phyloP scores from a whole-genome alignment of 2,797 vertebrate genomes.

The Danio aesculapii region DNA sequence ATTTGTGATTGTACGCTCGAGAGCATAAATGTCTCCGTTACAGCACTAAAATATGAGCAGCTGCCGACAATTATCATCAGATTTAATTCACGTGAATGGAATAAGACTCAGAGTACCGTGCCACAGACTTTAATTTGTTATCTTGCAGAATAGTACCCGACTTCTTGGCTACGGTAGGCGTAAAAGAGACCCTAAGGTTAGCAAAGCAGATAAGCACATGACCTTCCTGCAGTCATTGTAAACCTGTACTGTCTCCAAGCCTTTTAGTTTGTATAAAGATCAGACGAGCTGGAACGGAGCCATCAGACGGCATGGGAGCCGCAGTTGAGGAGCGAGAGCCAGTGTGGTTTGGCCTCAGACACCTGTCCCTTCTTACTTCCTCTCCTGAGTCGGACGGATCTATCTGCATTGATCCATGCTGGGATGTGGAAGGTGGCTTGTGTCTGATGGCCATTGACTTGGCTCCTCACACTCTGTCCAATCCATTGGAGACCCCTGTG shows the following conservation, averaged over 20 bases:
- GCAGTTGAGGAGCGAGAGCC: slow-evolving; percentile 75
- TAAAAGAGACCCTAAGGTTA: slow-evolving; percentile 79
- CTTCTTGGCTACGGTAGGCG: slow-evolving; percentile 77
- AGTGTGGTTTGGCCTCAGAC: slow-evolving; percentile 74
- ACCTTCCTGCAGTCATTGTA: slow-evolving; percentile 75
- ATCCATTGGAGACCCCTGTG: slow-evolving; percentile 24
- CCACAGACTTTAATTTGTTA: slow-evolving; percentile 71
- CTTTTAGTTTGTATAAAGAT: slow-evolving; percentile 81
- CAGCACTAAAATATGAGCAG: slow-evolving; percentile 52
- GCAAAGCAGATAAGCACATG: slow-evolving; percentile 79
- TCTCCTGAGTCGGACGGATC: slow-evolving; percentile 58
- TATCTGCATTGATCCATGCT: slow-evolving; percentile 59
- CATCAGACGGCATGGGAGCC: slow-evolving; percentile 78
- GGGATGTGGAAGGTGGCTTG: slow-evolving; percentile 36
- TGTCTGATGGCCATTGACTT: slow-evolving; percentile 47
- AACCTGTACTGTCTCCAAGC: slow-evolving; percentile 81
- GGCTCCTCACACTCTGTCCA: slow-evolving; percentile 26
- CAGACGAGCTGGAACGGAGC: slow-evolving; percentile 81
- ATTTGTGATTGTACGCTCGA: slow-evolving; percentile 42
- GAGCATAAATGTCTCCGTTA: slow-evolving; percentile 50
- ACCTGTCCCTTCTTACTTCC: slow-evolving; percentile 67
- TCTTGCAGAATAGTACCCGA: slow-evolving; percentile 73
- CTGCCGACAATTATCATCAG: slow-evolving; percentile 56
- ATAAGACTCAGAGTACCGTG: slow-evolving; percentile 50
- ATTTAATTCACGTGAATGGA: slow-evolving; percentile 45